These are phyloP conservation scores for Neocrepidodera transversa DNA, from an alignment of 2,888 invertebrate species.

Conservation along the genomic window DNA sequence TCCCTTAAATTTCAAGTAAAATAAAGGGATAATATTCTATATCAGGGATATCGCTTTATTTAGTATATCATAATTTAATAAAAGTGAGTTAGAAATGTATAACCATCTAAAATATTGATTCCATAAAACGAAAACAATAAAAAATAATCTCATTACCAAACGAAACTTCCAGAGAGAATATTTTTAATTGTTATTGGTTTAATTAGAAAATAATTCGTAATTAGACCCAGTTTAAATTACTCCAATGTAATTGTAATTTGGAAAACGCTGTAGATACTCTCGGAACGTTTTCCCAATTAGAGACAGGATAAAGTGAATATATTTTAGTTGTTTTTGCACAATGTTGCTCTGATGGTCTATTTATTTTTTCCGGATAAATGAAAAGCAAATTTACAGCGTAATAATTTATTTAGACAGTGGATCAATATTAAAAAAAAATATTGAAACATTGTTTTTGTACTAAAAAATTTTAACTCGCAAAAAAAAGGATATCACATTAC, in stretches of 20 bases:
- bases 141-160: constrained; percentile 15
- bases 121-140: constrained; percentile 10
- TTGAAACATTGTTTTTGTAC: too few species aligned
- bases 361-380: too few species aligned
- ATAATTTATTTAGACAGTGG: too few species aligned
- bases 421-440: too few species aligned
- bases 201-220: background rate
- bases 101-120: constrained; percentile 13
- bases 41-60: too few species aligned
- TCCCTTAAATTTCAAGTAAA: constrained; percentile 56
- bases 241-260: background rate
- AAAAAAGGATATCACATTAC: too few species aligned
- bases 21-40: too few species aligned
- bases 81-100: too few species aligned
- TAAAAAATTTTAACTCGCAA: too few species aligned
- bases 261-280: background rate
- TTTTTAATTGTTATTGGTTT: background rate
- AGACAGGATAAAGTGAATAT: background rate
- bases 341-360: too few species aligned
- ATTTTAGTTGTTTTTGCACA: background rate
- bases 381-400: too few species aligned
- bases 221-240: background rate
- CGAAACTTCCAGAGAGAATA: background rate
- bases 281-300: background rate
- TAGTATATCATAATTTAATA: too few species aligned